Evolutionary conservation across 2,797 vertebrate species (phyloP).

Genomic region (Nasua narica): DNA sequence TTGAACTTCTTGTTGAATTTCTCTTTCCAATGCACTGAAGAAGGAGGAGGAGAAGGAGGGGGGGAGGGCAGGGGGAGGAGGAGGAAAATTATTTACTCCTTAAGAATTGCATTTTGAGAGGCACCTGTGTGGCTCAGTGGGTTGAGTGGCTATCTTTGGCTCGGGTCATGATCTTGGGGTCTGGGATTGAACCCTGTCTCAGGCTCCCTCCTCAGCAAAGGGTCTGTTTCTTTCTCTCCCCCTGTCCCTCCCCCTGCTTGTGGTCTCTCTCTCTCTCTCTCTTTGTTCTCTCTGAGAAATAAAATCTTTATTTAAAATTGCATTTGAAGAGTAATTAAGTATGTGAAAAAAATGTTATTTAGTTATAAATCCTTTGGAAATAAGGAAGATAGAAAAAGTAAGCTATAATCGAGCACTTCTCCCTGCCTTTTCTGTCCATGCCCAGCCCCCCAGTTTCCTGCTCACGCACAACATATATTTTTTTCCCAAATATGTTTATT

Average conservation of each 20-base stretch:
- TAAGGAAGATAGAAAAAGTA: neutral
- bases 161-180: no score
- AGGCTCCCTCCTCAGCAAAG: neutral
- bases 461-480: neutral
- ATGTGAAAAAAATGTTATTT: neutral
- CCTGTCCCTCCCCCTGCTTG: neutral
- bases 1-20: neutral
- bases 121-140: neutral
- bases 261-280: neutral
- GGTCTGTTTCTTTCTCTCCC: neutral
- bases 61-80: fast-evolving
- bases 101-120: neutral
- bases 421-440: neutral
- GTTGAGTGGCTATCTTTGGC: no score
- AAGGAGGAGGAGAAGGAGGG: neutral
- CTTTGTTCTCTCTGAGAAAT: neutral
- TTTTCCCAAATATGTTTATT: no score
- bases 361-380: neutral
- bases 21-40: neutral
- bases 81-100: neutral
- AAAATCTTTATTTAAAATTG: neutral
- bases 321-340: neutral
- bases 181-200: neutral
- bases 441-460: neutral
- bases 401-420: neutral